Percentiles rank a stretch among this genome's conserved stretches.
phyloP scores from a whole-genome alignment of 2,888 invertebrate species.

The Melieria picta region DNA sequence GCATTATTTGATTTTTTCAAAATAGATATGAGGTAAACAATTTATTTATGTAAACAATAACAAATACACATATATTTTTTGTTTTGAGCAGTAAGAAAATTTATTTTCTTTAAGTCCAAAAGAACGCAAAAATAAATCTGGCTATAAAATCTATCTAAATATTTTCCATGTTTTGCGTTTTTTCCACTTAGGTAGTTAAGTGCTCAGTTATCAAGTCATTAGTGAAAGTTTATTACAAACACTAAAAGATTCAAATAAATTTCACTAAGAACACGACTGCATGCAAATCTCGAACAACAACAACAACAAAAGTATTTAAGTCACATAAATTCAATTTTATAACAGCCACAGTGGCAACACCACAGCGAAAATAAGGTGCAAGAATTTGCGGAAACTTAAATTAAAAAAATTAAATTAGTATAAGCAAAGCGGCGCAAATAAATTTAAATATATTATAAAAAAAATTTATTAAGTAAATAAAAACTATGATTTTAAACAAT shows the following conservation, averaged over 20 bases:
- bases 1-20: too few relatives aligned
- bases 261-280: too few relatives aligned
- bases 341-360: background rate
- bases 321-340: slow-evolving; percentile 5
- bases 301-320: background rate
- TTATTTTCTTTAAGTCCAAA: too few relatives aligned
- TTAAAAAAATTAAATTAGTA: background rate
- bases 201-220: slow-evolving; percentile 24
- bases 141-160: too few relatives aligned
- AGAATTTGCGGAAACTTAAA: background rate
- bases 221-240: slow-evolving; percentile 26
- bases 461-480: background rate
- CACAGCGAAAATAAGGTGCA: too few relatives aligned
- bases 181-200: too few relatives aligned
- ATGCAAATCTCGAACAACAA: too few relatives aligned
- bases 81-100: too few relatives aligned
- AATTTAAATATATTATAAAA: background rate
- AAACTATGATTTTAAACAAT: background rate
- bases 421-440: background rate
- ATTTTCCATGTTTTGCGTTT: too few relatives aligned
- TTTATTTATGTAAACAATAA: background rate
- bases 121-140: too few relatives aligned
- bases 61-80: background rate
- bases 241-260: background rate
- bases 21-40: too few relatives aligned